phyloP scores from a whole-genome alignment of 2,113 vertebrate genomes.

The Mormoops blainvillei region DNA sequence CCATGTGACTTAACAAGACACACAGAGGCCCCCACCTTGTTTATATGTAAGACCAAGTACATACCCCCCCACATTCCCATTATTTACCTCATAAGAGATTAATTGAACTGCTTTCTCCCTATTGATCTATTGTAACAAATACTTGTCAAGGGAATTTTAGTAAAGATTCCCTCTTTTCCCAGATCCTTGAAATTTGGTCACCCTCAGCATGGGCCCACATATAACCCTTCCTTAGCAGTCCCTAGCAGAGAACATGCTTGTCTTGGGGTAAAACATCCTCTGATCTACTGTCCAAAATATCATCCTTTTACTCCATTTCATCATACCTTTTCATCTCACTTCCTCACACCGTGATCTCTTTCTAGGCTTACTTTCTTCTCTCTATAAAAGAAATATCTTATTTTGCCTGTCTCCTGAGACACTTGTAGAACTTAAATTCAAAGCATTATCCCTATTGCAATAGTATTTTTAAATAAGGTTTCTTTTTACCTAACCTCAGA shows the following conservation, averaged over 20 bases:
- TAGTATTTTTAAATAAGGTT: background rate
- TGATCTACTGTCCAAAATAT: background rate
- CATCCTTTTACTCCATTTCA: background rate
- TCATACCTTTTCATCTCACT: background rate
- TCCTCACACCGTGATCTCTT: background rate
- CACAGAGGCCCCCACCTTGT: fast-evolving
- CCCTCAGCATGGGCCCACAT: background rate
- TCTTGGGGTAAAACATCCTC: too few relatives aligned
- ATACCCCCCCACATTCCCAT: background rate
- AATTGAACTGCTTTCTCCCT: background rate
- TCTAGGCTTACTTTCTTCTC: background rate
- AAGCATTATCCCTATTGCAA: background rate
- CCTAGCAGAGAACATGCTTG: background rate
- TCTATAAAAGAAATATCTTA: background rate
- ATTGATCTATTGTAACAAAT: background rate
- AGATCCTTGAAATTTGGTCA: background rate
- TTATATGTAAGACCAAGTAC: background rate
- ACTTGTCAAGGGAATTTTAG: background rate
- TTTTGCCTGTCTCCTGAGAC: background rate
- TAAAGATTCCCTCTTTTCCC: background rate
- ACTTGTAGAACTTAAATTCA: background rate
- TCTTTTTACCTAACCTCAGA: background rate
- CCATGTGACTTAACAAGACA: background rate
- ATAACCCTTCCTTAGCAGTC: background rate
- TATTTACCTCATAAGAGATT: background rate